A percentile compares a stretch with the other conserved stretches of the same genome.
Evolutionary conservation across 2,888 invertebrate genomes (phyloP).

Genomic region (Zygothrica quintamaculata): DNA sequence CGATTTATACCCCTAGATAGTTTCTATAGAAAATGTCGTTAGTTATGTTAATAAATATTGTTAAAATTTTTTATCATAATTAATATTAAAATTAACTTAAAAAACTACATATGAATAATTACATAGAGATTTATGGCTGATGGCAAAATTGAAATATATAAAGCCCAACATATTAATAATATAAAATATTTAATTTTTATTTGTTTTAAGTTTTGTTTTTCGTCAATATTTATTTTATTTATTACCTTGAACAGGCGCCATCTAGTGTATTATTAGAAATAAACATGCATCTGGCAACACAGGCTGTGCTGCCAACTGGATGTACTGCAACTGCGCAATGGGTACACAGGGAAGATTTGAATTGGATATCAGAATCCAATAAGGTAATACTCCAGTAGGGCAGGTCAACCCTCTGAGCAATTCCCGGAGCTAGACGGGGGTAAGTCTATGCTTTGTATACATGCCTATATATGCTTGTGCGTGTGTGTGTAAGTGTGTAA

Average conservation of each 20-base stretch:
- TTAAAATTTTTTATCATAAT: too few relatives aligned
- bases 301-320: constrained; percentile 36
- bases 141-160: too few relatives aligned
- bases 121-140: too few relatives aligned
- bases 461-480: constrained; percentile 4
- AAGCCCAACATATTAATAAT: too few relatives aligned
- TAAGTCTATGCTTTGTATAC: constrained; percentile 9
- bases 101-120: too few relatives aligned
- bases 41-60: too few relatives aligned
- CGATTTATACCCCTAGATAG: too few relatives aligned
- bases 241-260: constrained; percentile 23
- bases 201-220: too few relatives aligned
- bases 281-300: constrained; percentile 25
- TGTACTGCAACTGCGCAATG: constrained; percentile 42
- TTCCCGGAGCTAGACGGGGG: constrained; percentile 20
- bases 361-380: constrained; percentile 14
- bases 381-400: constrained; percentile 27
- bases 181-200: too few relatives aligned
- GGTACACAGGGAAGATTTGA: constrained; percentile 7
- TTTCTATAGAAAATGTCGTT: too few relatives aligned
- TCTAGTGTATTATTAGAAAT: not conserved
- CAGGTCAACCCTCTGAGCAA: constrained; percentile 32
- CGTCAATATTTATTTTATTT: too few relatives aligned
- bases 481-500: not conserved
- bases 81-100: too few relatives aligned